Evolutionary conservation across 2,888 invertebrate genomes (phyloP).

Genomic region (Buathra laborator): DNA sequence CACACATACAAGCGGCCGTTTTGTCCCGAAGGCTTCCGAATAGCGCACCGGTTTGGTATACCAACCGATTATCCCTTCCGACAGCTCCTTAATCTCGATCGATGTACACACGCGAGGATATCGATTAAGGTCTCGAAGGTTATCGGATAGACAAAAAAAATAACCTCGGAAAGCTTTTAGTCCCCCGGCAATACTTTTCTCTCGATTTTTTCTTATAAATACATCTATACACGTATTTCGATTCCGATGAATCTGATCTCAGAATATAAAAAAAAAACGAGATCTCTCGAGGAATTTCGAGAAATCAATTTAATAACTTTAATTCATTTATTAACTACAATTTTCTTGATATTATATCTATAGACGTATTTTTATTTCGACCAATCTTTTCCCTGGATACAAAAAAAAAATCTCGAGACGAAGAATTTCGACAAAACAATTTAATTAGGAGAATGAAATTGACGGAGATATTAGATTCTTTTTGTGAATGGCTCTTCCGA

Average conservation of each 20-base stretch:
- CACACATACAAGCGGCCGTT: background rate
- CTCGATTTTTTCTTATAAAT: conserved; percentile 2
- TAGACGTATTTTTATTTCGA: too few relatives aligned
- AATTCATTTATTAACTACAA: too few relatives aligned
- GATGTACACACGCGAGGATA: background rate
- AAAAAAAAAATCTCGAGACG: too few relatives aligned
- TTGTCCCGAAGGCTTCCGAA: conserved; percentile 20
- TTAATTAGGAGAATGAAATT: background rate
- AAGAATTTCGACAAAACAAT: too few relatives aligned
- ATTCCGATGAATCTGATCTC: background rate
- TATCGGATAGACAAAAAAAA: conserved; percentile 16
- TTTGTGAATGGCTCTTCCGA: background rate
- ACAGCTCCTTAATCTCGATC: conserved; percentile 37
- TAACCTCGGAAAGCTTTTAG: background rate
- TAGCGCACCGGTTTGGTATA: conserved; percentile 5
- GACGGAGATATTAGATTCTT: background rate
- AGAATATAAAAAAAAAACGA: background rate
- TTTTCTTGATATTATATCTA: too few relatives aligned
- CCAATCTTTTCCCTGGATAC: too few relatives aligned
- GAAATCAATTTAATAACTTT: too few relatives aligned
- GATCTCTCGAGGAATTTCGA: too few relatives aligned
- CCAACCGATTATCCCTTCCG: conserved; percentile 50
- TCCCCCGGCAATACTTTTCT: background rate
- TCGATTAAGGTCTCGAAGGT: conserved; percentile 15
- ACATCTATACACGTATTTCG: background rate